A percentile compares a stretch with the other conserved stretches of the same genome.
phyloP scores from a whole-genome alignment of 1,140 invertebrate genomes.

The Propsilocerus akamusi region DNA sequence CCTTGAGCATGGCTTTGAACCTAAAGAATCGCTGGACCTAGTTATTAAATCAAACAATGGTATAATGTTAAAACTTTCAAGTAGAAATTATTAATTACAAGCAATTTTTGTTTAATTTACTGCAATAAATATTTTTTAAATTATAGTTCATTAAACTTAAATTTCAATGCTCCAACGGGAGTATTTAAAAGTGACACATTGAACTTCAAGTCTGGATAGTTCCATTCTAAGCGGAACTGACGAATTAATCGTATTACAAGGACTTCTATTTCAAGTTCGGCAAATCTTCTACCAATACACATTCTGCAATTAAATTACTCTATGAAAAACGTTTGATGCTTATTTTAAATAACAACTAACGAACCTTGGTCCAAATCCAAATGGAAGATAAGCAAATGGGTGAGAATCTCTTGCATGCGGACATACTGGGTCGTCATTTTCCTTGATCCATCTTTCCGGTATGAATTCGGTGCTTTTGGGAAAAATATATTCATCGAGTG shows the following conservation, averaged over 20 bases:
- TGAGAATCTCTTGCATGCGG: slow-evolving; percentile 26
- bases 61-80: background rate
- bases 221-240: slow-evolving; percentile 33
- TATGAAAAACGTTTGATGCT: background rate
- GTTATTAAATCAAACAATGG: background rate
- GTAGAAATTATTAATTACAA: background rate
- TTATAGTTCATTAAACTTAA: slow-evolving; percentile 17
- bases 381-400: slow-evolving; percentile 35
- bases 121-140: background rate
- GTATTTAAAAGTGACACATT: slow-evolving; percentile 13
- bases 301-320: slow-evolving; percentile 16
- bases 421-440: slow-evolving; percentile 7
- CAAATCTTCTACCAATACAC: slow-evolving; percentile 42
- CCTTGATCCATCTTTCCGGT: slow-evolving; percentile 35
- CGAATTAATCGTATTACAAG: slow-evolving; percentile 36
- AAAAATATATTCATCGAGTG: slow-evolving; percentile 28
- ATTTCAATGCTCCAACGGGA: slow-evolving; percentile 18
- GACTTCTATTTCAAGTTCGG: slow-evolving; percentile 47
- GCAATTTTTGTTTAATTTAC: background rate
- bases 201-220: slow-evolving; percentile 17
- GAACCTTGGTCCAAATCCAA: slow-evolving; percentile 37
- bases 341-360: slow-evolving; percentile 29
- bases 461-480: slow-evolving; percentile 29
- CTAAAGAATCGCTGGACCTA: background rate
- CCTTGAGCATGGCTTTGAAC: slow-evolving; percentile 5